Conservation (phyloP, 2,797 vertebrate genomes). For the Avahi laniger region DNA sequence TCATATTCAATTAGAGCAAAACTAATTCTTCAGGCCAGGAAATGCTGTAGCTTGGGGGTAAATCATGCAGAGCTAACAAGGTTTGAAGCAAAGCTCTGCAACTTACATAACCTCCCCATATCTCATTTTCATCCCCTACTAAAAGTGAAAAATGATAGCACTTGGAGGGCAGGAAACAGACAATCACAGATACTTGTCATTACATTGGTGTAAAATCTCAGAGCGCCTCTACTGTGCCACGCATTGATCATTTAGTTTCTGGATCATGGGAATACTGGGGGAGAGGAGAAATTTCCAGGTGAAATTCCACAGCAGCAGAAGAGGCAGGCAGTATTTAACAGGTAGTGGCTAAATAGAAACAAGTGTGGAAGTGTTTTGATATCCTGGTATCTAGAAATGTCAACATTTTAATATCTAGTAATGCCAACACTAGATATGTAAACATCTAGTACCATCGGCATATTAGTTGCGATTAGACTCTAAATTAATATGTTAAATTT, state of each 20-base stretch:
- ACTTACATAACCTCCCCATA: not conserved
- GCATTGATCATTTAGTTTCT: not conserved
- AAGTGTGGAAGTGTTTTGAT: not conserved
- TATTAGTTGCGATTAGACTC: not conserved
- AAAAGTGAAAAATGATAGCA: not conserved
- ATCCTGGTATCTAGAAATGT: not conserved
- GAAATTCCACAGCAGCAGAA: not conserved
- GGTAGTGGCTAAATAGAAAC: not conserved
- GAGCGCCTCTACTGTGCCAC: not conserved
- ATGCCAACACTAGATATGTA: not conserved
- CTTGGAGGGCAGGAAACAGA: not conserved
- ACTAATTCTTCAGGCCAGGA: not conserved
- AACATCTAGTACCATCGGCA: not conserved
- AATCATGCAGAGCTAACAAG: not conserved
- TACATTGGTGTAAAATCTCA: not conserved
- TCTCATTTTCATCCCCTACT: not conserved
- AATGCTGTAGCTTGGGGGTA: too few species aligned
- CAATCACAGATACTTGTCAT: not conserved
- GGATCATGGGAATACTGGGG: not conserved
- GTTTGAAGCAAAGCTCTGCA: not conserved
- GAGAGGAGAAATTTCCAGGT: not conserved
- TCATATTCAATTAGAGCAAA: not conserved
- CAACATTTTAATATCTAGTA: not conserved
- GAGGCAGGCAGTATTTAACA: not conserved
- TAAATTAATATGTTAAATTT: not conserved